Percentiles rank a stretch among this genome's conserved stretches.
Evolutionary conservation across 2,113 vertebrate genomes (phyloP).

Genomic region (Lipotes vexillifer): DNA sequence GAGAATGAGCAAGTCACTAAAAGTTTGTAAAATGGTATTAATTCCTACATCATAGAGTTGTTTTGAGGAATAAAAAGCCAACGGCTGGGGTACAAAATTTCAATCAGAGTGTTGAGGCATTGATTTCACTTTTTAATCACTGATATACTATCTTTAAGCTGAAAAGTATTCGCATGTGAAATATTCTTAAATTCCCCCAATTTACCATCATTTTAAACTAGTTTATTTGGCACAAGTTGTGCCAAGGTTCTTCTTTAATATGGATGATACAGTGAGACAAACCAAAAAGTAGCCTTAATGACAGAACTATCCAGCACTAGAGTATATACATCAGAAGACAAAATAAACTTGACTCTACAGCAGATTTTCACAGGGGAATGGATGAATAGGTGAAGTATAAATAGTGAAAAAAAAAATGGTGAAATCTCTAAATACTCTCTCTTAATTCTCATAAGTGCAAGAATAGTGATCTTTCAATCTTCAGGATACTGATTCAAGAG

Average conservation of each 20-base stretch:
- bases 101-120: background rate
- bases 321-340: background rate
- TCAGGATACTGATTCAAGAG: background rate
- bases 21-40: background rate
- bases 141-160: background rate
- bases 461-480: conserved; percentile 6
- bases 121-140: background rate
- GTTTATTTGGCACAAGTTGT: background rate
- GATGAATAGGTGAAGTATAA: background rate
- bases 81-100: background rate
- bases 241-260: background rate
- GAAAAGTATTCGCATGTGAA: background rate
- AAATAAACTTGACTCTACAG: background rate
- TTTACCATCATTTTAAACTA: background rate
- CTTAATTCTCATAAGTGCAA: background rate
- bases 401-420: background rate
- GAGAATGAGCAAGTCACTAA: background rate
- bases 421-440: background rate
- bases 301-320: background rate
- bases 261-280: background rate
- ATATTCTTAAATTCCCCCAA: background rate
- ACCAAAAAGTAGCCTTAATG: background rate
- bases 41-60: background rate
- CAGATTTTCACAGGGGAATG: background rate
- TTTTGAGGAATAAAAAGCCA: background rate